Evolutionary conservation across 2,113 vertebrate genomes (phyloP), one percentile per base, ranked within the genome.

Genomic region (Oryzias javanicus): DNA sequence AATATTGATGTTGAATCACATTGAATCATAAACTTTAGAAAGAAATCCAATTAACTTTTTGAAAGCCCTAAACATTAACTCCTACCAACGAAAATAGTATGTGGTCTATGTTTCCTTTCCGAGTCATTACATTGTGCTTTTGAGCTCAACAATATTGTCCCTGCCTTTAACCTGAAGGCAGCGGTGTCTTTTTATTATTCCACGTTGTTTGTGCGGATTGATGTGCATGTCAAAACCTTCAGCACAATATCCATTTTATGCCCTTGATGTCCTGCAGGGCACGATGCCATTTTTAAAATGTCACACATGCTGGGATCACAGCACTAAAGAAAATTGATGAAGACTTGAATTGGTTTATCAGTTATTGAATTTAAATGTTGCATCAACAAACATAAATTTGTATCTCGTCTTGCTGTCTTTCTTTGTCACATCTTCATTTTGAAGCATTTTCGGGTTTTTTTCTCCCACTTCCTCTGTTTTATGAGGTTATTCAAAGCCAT

Each of bases 141-240:
- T 29, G 18, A 79, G 41, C 49, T 13, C 41, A 52, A 69, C 59
- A 70, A 55, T 58, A 63, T 55, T 20, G 24, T 67, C 7, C 25
- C 61, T 13, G 55, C 71, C 79, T 79, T 79, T 70, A 79, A 76
- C 59, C 61, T 62, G 49, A 79, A 70, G 55, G 48, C 44, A 48
- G 19, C 20, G 3, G 66, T 75, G 52, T 49, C 48, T 13, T 66
- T 47, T 73, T 65, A 55, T 78, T 73, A 50, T 74, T 52, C 47
- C 29, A 24, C 45, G 40, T 44, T 60, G 14, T 74, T 66, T 71
- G 49, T 52, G 25, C 10, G 45, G 48, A 72, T 65, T 60, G 59
- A 81, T 75, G 71, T 49, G 14, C 67, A 56, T 14, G 54, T 72
- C 35, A 61, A 8, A 64, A 22, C 50, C 4, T 70, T 20, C 6